A percentile compares a stretch with the other conserved stretches of the same genome.
These are phyloP conservation scores for Dysidea cf. avara DNA, from an alignment of 37 sponge, comb jelly and placozoan species.

Conservation along the genomic window DNA sequence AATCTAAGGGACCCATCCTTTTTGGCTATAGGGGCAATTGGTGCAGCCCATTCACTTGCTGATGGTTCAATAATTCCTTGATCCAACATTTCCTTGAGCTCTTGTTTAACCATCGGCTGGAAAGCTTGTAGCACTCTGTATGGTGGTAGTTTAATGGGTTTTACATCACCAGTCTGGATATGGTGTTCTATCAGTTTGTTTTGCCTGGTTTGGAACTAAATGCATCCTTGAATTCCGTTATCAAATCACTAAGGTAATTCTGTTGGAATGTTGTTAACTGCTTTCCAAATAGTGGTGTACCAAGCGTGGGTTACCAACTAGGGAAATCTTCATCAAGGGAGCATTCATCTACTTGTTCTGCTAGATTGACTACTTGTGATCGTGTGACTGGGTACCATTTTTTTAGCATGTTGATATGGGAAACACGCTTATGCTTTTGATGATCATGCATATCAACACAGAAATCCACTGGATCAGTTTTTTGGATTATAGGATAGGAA, in stretches of 20 bases:
- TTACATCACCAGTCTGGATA: constrained; percentile 2
- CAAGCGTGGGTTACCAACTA: no score
- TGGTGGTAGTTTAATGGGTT: constrained; percentile 7
- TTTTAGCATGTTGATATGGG: no score
- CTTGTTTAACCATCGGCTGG: neutral
- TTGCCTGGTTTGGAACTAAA: constrained; percentile 3
- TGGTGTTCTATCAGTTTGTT: neutral
- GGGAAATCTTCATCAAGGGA: no score
- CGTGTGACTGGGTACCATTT: no score
- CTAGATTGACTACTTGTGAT: no score
- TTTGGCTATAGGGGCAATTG: neutral
- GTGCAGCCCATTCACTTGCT: constrained; percentile 4
- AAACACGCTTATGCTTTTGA: no score
- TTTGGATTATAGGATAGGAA: neutral
- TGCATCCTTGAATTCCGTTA: constrained; percentile 6
- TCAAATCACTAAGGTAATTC: neutral
- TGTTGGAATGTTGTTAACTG: constrained; percentile 2
- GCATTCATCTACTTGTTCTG: no score
- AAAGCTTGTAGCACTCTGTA: constrained; percentile 1
- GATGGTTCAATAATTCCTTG: constrained; percentile 13
- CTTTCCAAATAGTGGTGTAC: neutral
- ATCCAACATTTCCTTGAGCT: neutral
- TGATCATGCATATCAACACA: no score
- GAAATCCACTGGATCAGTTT: no score
- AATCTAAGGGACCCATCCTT: constrained; percentile 1